Conservation (phyloP, 2,888 invertebrate genomes). For the Oxytorus armatus region DNA sequence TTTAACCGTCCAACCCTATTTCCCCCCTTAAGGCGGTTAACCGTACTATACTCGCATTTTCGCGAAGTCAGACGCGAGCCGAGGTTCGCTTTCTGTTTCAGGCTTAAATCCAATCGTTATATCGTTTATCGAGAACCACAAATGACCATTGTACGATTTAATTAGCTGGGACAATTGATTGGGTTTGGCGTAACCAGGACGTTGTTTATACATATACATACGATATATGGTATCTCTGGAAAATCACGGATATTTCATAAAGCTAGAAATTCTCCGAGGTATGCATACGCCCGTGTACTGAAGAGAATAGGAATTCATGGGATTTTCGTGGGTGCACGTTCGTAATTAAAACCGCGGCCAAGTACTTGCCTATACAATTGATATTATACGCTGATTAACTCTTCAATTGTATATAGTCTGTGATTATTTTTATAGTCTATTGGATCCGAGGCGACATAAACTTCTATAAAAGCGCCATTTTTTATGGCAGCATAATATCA, state of each 20-base stretch:
- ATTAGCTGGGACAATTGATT: slow-evolving; percentile 24
- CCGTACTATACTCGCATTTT: slow-evolving; percentile 18
- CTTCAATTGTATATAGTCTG: no score
- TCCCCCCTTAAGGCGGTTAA: no score
- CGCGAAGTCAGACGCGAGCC: not conserved
- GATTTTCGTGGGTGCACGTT: not conserved
- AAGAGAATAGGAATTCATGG: not conserved
- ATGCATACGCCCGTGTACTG: no score
- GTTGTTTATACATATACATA: not conserved
- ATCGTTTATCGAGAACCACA: slow-evolving; percentile 35
- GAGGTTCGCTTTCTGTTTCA: slow-evolving; percentile 22
- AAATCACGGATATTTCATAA: not conserved
- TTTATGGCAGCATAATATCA: no score
- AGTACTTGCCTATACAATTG: no score
- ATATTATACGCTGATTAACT: no score
- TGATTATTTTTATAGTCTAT: no score
- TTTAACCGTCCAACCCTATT: no score
- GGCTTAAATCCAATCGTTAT: slow-evolving; percentile 38
- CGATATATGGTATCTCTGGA: not conserved
- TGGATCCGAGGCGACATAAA: no score
- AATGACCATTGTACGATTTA: slow-evolving; percentile 39
- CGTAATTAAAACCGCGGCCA: not conserved
- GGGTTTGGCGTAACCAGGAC: not conserved
- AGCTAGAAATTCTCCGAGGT: no score
- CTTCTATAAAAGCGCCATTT: no score